Percentiles rank a stretch among this genome's conserved stretches.
phyloP scores from a whole-genome alignment of 2,113 vertebrate species.

The Butorides virescens region DNA sequence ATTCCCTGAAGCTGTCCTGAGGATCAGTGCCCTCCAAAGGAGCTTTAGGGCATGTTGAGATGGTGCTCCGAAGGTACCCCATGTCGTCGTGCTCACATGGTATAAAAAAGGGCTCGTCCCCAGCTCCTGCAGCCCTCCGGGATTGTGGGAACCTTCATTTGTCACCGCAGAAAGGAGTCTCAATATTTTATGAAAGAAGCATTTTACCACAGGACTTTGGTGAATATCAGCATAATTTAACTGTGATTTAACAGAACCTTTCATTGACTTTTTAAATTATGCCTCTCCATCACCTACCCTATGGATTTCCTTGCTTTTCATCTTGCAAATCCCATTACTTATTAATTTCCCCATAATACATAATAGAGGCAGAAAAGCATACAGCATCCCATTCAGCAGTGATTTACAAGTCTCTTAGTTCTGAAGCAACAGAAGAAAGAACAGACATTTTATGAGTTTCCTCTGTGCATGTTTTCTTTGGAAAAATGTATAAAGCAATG shows the following conservation, averaged over 20 bases:
- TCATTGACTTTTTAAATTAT: slow-evolving; percentile 77
- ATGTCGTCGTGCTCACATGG: neutral
- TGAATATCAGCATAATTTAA: slow-evolving; percentile 71
- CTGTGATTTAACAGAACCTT: slow-evolving; percentile 74
- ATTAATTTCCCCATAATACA: slow-evolving; percentile 70
- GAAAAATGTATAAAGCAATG: neutral
- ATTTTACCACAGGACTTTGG: slow-evolving; percentile 55
- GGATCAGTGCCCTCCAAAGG: neutral
- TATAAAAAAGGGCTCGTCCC: neutral
- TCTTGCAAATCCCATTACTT: slow-evolving; percentile 73
- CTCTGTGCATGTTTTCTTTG: slow-evolving; percentile 16
- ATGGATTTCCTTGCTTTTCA: slow-evolving; percentile 71
- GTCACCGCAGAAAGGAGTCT: slow-evolving; percentile 59
- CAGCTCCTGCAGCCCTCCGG: neutral
- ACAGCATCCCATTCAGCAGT: slow-evolving; percentile 54
- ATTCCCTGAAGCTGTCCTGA: neutral
- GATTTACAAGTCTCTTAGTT: slow-evolving; percentile 69
- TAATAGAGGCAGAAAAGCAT: slow-evolving; percentile 56
- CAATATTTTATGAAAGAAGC: slow-evolving; percentile 71
- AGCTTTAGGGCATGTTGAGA: neutral
- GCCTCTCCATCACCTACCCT: slow-evolving; percentile 71
- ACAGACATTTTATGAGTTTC: slow-evolving; percentile 42
- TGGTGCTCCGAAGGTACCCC: neutral
- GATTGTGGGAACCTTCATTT: slow-evolving; percentile 25
- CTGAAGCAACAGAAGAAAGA: slow-evolving; percentile 13